These are phyloP conservation scores for Etia nguti DNA, from an alignment of 2,113 vertebrate species.

Conservation along the genomic window DNA sequence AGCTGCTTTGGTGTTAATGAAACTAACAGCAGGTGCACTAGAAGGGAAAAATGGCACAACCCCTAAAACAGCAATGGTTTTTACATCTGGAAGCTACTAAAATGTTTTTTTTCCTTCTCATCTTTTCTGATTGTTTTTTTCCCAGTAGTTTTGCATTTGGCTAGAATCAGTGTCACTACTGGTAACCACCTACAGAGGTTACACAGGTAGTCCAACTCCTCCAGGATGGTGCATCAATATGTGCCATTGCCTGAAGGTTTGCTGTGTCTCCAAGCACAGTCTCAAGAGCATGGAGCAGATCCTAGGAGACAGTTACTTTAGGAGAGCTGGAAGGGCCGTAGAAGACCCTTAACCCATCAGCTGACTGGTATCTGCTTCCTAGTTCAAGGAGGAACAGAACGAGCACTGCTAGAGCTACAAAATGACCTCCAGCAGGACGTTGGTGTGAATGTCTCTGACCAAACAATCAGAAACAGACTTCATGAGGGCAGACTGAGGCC, in stretches of 20 bases:
- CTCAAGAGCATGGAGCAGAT: no score
- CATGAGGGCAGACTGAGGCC: background rate
- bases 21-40: background rate
- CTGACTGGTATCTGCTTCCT: background rate
- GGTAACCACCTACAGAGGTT: background rate
- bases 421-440: background rate
- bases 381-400: background rate
- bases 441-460: background rate
- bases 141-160: background rate
- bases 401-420: background rate
- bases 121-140: background rate
- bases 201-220: background rate
- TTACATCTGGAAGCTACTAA: background rate
- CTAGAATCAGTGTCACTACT: background rate
- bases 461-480: background rate
- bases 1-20: background rate
- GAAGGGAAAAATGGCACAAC: accelerated
- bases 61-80: accelerated
- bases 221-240: background rate
- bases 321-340: background rate
- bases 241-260: background rate
- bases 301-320: no score
- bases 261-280: background rate
- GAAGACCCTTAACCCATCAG: background rate
- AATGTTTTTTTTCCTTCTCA: background rate